phyloP scores from a whole-genome alignment of 2,888 invertebrate species.

The Andrena chrysosceles region DNA sequence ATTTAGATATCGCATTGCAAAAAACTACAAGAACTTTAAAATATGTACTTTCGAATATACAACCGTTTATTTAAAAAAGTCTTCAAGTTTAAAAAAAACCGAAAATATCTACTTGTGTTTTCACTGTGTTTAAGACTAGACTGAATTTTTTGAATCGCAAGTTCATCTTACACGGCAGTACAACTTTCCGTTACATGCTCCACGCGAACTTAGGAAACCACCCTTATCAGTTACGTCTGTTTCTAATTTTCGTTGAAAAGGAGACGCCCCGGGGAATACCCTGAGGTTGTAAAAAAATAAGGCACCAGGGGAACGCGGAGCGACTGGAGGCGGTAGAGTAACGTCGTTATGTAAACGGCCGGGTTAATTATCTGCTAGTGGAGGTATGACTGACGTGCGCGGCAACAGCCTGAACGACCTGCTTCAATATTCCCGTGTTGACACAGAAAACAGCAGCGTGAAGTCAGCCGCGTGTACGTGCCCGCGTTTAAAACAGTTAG shows the following conservation, averaged over 20 bases:
- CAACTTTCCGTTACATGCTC: too few species aligned
- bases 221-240: too few species aligned
- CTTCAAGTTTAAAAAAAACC: too few species aligned
- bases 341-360: constrained; percentile 40
- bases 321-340: constrained; percentile 9
- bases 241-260: not conserved
- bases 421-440: constrained; percentile 52
- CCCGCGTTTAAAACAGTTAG: constrained; percentile 61
- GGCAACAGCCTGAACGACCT: constrained; percentile 24
- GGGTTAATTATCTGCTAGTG: constrained; percentile 44
- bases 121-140: too few species aligned
- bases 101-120: too few species aligned
- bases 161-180: too few species aligned
- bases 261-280: not conserved
- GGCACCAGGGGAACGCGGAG: not conserved
- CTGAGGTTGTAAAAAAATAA: constrained; percentile 11
- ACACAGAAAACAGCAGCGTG: constrained; percentile 52
- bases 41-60: too few species aligned
- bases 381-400: constrained; percentile 30
- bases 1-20: too few species aligned
- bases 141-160: too few species aligned
- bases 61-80: too few species aligned
- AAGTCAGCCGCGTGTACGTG: constrained; percentile 48
- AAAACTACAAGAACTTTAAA: too few species aligned
- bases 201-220: too few species aligned